Evolutionary conservation across 1,140 invertebrate species (phyloP).

Genomic region (Hestina assimilis): DNA sequence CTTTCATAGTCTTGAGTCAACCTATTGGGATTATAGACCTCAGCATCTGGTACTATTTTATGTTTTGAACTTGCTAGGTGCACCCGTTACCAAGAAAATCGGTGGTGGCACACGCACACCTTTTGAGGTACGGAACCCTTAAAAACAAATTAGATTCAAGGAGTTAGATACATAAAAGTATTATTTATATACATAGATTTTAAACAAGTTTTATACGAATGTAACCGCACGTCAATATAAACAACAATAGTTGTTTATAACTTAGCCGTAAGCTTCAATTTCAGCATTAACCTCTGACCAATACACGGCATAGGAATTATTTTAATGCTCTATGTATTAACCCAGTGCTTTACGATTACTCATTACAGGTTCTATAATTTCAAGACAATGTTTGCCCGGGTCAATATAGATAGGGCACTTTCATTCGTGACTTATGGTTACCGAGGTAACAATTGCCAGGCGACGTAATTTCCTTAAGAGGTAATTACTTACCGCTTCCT

Average conservation of each 20-base stretch:
- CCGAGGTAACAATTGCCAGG: constrained; percentile 33
- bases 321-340: constrained; percentile 12
- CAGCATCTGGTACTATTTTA: too few species aligned
- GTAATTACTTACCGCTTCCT: constrained; percentile 47
- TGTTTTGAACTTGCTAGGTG: too few species aligned
- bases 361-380: constrained; percentile 15
- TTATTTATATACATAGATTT: too few species aligned
- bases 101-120: too few species aligned
- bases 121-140: too few species aligned
- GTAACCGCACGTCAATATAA: too few species aligned
- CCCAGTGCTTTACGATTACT: not conserved
- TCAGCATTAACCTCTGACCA: not conserved
- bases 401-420: constrained; percentile 36
- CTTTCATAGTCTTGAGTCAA: too few species aligned
- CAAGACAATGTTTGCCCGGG: constrained; percentile 19
- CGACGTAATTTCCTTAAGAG: constrained; percentile 40
- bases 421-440: constrained; percentile 42
- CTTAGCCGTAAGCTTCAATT: not conserved
- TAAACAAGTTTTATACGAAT: too few species aligned
- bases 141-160: too few species aligned
- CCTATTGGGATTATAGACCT: too few species aligned
- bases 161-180: too few species aligned
- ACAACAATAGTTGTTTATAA: not conserved
- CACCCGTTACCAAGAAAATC: too few species aligned
- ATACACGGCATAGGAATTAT: not conserved